phyloP scores from a whole-genome alignment of 2,888 invertebrate genomes.

The Eupeodes latifasciatus region DNA sequence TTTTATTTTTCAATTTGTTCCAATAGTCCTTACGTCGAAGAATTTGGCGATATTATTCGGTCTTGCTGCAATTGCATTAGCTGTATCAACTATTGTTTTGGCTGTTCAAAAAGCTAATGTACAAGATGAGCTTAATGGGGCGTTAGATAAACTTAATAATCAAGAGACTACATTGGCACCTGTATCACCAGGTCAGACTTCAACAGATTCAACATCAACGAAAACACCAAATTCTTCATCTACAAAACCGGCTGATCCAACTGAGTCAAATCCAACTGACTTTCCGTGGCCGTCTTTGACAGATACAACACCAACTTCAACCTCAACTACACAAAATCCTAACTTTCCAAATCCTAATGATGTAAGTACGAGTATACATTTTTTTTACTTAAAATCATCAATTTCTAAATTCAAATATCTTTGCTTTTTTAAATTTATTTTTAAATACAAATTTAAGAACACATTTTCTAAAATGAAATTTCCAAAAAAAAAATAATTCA shows the following conservation, averaged over 20 bases:
- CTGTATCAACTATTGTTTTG: constrained; percentile 85
- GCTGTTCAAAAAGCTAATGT: constrained; percentile 84
- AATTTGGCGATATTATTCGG: constrained; percentile 80
- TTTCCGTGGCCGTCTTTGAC: constrained; percentile 64
- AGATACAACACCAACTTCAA: constrained; percentile 62
- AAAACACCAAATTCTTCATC: background rate
- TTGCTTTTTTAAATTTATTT: no score
- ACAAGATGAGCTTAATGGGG: constrained; percentile 80
- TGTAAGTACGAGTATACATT: constrained; percentile 77
- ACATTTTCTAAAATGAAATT: no score
- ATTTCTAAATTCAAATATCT: no score
- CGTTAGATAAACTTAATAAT: constrained; percentile 79
- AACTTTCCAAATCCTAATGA: constrained; percentile 80
- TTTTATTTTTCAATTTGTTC: background rate
- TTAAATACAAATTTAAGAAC: no score
- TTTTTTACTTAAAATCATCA: background rate
- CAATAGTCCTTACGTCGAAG: constrained; percentile 80
- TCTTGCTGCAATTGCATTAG: constrained; percentile 82
- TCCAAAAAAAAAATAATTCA: no score
- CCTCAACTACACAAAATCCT: constrained; percentile 74
- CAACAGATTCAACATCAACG: background rate
- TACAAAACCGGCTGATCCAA: background rate
- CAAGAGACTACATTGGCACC: constrained; percentile 41
- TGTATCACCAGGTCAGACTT: constrained; percentile 19
- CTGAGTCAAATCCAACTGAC: constrained; percentile 25